Conservation (phyloP, 2,113 vertebrate genomes). For the Lepus europaeus region DNA sequence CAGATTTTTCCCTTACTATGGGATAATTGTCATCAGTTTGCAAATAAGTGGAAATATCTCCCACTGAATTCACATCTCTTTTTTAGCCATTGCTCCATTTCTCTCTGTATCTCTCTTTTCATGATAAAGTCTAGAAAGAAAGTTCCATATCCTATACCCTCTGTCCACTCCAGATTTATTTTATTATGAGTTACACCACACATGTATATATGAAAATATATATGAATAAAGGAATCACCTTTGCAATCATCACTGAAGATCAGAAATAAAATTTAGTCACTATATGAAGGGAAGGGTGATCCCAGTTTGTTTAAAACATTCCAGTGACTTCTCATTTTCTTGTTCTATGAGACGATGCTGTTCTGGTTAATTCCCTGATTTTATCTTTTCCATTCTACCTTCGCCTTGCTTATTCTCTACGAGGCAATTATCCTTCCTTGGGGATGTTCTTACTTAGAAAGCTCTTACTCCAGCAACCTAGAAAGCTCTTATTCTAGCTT, state of each 20-base stretch:
- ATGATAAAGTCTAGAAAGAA: not conserved
- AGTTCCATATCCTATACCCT: not conserved
- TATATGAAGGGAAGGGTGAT: not conserved
- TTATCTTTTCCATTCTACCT: not conserved
- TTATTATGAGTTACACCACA: not conserved
- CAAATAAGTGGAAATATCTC: not conserved
- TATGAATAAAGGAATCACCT: not conserved
- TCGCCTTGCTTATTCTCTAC: not conserved
- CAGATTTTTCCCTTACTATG: not conserved
- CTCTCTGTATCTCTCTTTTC: not conserved
- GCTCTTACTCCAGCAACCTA: not conserved
- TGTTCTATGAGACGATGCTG: not conserved
- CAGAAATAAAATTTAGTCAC: not conserved
- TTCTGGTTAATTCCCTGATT: not conserved
- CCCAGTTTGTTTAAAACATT: not conserved
- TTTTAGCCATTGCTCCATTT: not conserved
- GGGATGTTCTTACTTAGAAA: not conserved
- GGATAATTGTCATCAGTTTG: not conserved
- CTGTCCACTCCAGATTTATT: not conserved
- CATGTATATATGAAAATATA: not conserved
- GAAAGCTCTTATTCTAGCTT: not conserved
- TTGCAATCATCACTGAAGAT: not conserved
- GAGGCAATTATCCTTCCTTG: not conserved
- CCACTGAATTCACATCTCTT: not conserved
- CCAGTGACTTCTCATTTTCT: not conserved